phyloP scores from a whole-genome alignment of 2,113 vertebrate genomes.

The Corythoichthys intestinalis region DNA sequence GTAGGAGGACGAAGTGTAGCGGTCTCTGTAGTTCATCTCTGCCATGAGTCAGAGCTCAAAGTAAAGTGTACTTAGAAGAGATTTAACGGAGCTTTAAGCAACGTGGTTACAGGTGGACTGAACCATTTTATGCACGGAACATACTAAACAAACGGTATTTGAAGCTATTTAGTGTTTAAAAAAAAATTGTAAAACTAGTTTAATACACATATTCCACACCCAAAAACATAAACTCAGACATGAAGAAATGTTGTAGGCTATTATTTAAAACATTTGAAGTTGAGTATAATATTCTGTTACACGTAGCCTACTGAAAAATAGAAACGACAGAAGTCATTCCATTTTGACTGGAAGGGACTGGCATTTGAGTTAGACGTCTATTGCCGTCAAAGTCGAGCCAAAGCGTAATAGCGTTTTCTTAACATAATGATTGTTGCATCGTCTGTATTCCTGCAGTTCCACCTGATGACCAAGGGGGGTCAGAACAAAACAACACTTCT shows the following conservation, averaged over 20 bases:
- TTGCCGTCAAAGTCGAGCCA: no score
- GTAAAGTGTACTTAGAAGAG: conserved; percentile 30
- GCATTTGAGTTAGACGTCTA: no score
- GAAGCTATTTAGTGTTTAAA: not conserved
- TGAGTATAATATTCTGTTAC: no score
- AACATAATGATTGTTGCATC: not conserved
- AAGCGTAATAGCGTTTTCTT: not conserved
- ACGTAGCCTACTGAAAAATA: no score
- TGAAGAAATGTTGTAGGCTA: not conserved
- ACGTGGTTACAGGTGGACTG: conserved; percentile 17
- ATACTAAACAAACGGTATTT: not conserved
- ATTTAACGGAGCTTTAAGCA: conserved; percentile 51
- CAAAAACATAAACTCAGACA: not conserved
- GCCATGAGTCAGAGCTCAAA: conserved; percentile 28
- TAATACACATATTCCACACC: not conserved
- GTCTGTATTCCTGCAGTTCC: conserved; percentile 4
- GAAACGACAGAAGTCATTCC: no score
- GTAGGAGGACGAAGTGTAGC: conserved; percentile 76
- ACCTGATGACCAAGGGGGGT: conserved; percentile 11
- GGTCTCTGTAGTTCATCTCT: conserved; percentile 77
- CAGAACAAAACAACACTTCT: not conserved
- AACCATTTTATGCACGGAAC: conserved; percentile 28
- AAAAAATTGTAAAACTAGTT: not conserved
- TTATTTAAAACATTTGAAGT: no score
- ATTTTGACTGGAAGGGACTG: no score